phyloP scores from a whole-genome alignment of 2,113 vertebrate genomes.

The Mormyrus lacerda region DNA sequence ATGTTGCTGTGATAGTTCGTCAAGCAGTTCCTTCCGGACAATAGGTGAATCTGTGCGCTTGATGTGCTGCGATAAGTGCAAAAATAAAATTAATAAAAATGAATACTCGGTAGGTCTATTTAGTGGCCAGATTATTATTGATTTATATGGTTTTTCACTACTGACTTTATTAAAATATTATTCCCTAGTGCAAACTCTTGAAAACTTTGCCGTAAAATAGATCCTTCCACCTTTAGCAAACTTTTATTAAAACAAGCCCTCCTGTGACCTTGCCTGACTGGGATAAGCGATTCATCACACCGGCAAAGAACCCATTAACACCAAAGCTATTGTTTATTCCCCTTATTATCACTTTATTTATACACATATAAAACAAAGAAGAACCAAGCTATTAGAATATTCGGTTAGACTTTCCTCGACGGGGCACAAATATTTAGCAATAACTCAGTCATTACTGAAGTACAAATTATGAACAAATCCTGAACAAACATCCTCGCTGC shows the following conservation, averaged over 20 bases:
- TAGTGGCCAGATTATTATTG: background rate
- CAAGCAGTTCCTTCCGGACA: slow-evolving; percentile 44
- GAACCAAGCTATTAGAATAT: background rate
- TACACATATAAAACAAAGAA: background rate
- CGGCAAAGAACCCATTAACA: background rate
- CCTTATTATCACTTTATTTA: background rate
- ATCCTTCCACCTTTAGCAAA: background rate
- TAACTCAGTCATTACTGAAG: background rate
- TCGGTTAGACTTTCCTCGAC: background rate
- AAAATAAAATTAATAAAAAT: background rate
- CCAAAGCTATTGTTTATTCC: background rate
- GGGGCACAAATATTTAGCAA: background rate
- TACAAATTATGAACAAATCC: background rate
- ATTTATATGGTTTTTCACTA: background rate
- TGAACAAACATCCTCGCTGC: background rate
- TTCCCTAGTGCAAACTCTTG: background rate
- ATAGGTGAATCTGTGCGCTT: slow-evolving; percentile 34
- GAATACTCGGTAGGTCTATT: background rate
- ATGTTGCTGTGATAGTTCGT: slow-evolving; percentile 51
- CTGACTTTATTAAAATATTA: background rate
- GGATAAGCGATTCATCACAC: background rate
- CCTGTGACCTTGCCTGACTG: background rate
- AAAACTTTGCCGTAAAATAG: background rate
- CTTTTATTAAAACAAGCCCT: background rate
- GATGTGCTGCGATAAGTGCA: slow-evolving; percentile 42